Base-by-base conservation (phyloP, 2,113 vertebrate species). In the Plecotus auritus region DNA sequence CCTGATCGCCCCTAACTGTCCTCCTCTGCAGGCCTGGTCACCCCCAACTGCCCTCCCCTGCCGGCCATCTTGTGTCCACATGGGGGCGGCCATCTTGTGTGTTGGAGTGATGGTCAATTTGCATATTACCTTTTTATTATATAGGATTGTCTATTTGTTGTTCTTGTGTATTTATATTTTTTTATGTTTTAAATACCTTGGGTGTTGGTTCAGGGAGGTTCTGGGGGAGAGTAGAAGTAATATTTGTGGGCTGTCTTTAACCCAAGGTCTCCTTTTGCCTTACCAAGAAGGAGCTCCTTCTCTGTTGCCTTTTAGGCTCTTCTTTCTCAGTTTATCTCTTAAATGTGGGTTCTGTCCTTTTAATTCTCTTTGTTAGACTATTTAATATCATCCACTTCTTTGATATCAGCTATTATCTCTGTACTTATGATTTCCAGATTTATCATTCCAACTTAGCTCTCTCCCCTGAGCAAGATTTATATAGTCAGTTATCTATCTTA, bases 151-250 rank as follows among this genome's bases (percentile, higher is more conserved):
- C 42, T 82, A 1, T 64, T 49, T 82, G n/a, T 35, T 90, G 67
- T 28, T 49, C 64, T 85, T 86, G 8, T 37, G 18, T 93, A 40
- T 80, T 82, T 93, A 26, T 78, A 14, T 56, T 37, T 77, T 70
- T 93, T 61, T 83, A 69, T n/a, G 9, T 90, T 86, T 92, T 72
- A 67, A 92, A 61, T 88, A n/a, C 54, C n/a, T 45, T 78, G 49
- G 12, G 18, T 83, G 11, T 90, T 70, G 51, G 72, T 61, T 56
- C 74, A 85, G 32, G 51, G 59, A 82, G n/a, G 13, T 56, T 56
- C 22, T 80, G 30, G 12, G 35, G n/a, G 37, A 28, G 40, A 93
- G 23, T 26, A 40, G 40, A 78, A 40, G n/a, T 67, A 37, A 40
- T 74, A 61, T 9, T 23, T 86, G 1, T 67, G 26, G 20, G 42